Base-by-base conservation (phyloP, 2,888 invertebrate genomes). In the Callinectes sapidus region DNA sequence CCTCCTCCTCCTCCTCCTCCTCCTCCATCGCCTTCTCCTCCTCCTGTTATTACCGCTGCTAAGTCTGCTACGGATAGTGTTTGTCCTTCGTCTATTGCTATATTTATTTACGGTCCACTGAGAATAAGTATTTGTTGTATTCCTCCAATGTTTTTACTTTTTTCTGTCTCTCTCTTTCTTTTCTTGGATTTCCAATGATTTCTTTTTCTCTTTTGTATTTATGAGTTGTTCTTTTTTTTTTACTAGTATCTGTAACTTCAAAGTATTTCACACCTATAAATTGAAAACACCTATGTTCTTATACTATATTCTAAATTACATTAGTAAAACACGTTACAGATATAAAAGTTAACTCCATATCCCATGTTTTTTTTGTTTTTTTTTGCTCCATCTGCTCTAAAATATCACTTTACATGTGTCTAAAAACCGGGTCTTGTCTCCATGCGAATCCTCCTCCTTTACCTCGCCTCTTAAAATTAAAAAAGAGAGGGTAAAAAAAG, bases 11-110 rank as follows among this genome's bases (percentile, higher is more conserved):
- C 28, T 71, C 28, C 71, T 71, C 71, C 71, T 28, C n/a, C 28
- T 71, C 28, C n/a, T 71, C 18, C 10, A 23, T 61, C 61, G 28
- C 28, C 23, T 71, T 28, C 28, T 28, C n/a, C 71, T 28, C 23
- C 71, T n/a, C n/a, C 71, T 71, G n/a, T 71, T 71, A 10, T 71
- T 61, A 61, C 61, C 61, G 61, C 61, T 61, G 61, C 61, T 61
- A 61, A 61, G 61, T 61, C 18, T 61, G 61, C 61, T 61, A 61
- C 61, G 23, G 61, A n/a, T 71, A n/a, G 23, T 71, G 10, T 28
- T 71, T 28, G n/a, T 71, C 71, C 71, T 71, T 10, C 23, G n/a
- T 28, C 71, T 71, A 28, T 71, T 81, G 81, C 81, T 81, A 35
- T 16, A 81, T 32, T 35, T 81, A 35, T 81, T 32, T 81, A 71